phyloP scores from a whole-genome alignment of 2,797 vertebrate species.

The Leptatherina wallacei region DNA sequence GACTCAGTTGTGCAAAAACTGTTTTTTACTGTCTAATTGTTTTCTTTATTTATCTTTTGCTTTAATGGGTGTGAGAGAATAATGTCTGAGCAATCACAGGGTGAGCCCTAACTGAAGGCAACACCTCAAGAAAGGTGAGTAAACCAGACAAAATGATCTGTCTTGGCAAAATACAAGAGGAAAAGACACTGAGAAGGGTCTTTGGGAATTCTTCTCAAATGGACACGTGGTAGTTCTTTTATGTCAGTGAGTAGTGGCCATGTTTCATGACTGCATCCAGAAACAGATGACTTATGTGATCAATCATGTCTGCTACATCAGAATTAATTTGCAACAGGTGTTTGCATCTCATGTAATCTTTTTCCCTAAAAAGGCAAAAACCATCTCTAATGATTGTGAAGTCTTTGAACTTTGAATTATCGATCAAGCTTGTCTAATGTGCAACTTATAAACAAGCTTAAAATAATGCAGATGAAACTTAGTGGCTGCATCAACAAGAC shows the following conservation, averaged over 20 bases:
- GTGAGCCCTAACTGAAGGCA: background rate
- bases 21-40: background rate
- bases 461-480: background rate
- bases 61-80: background rate
- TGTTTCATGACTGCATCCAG: background rate
- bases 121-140: background rate
- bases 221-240: background rate
- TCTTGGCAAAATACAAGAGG: background rate
- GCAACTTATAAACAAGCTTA: background rate
- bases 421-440: background rate
- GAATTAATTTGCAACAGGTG: background rate
- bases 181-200: background rate
- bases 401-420: background rate
- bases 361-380: background rate
- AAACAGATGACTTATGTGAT: background rate
- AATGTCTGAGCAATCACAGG: background rate
- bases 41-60: background rate
- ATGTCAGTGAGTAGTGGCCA: background rate
- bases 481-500: background rate
- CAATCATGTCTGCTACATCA: background rate
- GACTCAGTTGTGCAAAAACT: background rate
- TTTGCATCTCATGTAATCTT: background rate
- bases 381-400: background rate
- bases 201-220: background rate
- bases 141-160: background rate